These are phyloP conservation scores for Riparia riparia DNA, from an alignment of 2,113 vertebrate genomes.

Conservation along the genomic window DNA sequence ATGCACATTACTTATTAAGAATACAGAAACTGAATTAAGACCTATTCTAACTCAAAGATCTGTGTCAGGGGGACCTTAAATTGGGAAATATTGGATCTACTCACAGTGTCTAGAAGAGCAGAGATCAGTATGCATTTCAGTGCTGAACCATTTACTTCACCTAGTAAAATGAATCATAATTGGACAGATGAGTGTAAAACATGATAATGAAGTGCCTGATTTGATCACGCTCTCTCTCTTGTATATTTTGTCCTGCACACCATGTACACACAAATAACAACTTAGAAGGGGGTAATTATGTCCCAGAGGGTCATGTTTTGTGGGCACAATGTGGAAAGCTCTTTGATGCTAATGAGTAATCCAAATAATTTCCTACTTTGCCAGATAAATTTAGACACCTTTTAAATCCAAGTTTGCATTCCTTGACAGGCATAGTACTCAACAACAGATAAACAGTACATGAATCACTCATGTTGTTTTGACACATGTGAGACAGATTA, in stretches of 20 bases:
- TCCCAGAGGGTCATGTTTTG: not conserved
- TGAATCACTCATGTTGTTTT: not conserved
- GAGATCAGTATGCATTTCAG: not conserved
- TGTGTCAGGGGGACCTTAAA: not conserved
- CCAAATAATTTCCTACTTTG: not conserved
- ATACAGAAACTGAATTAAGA: not conserved
- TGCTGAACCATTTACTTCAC: not conserved
- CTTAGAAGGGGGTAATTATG: not conserved
- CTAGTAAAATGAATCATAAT: not conserved
- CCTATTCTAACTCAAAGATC: not conserved
- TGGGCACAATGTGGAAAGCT: not conserved
- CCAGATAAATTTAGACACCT: not conserved
- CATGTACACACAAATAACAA: not conserved
- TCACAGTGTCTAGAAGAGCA: not conserved
- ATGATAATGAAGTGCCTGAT: not conserved
- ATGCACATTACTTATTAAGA: not conserved
- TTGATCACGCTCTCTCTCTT: not conserved
- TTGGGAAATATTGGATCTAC: not conserved
- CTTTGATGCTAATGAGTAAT: not conserved
- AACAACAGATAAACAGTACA: not conserved
- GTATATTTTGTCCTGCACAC: not conserved
- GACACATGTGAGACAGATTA: not conserved
- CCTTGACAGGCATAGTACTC: not conserved
- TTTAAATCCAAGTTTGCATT: slow-evolving; percentile 14
- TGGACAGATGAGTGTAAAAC: not conserved